A percentile compares a stretch with the other conserved stretches of the same genome.
These are phyloP conservation scores for Crenichthys baileyi DNA, from an alignment of 2,797 vertebrate species.

Conservation along the genomic window DNA sequence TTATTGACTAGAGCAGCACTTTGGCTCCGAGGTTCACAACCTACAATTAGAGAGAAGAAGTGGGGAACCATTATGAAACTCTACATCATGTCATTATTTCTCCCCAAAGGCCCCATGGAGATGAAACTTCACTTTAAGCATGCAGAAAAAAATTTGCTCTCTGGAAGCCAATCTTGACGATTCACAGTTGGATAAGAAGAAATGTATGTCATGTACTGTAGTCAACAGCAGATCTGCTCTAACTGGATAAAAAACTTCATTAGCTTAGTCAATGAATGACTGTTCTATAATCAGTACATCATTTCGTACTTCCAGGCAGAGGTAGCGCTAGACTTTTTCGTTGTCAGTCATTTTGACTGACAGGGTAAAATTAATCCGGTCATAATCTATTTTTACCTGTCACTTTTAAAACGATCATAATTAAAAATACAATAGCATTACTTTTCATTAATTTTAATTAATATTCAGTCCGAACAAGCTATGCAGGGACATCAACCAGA, in stretches of 20 bases:
- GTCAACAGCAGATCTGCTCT: conserved; percentile 28
- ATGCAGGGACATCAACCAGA: too few species aligned
- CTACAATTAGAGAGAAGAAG: conserved; percentile 73
- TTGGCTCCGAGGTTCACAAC: conserved; percentile 57
- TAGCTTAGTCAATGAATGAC: conserved; percentile 33
- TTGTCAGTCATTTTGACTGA: too few species aligned
- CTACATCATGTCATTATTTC: conserved; percentile 62
- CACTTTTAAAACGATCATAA: too few species aligned
- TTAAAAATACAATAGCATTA: too few species aligned
- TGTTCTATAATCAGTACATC: conserved; percentile 38
- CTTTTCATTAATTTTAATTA: too few species aligned
- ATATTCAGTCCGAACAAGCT: too few species aligned
- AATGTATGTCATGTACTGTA: conserved; percentile 7
- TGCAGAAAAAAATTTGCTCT: not conserved
- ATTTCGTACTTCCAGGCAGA: conserved; percentile 11
- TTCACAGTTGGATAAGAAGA: conserved; percentile 18
- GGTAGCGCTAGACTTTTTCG: too few species aligned
- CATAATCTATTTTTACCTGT: too few species aligned
- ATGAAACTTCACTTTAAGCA: conserved; percentile 37
- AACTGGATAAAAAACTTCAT: conserved; percentile 48
- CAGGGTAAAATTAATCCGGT: too few species aligned
- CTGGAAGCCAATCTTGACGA: conserved; percentile 20
- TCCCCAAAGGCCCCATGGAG: conserved; percentile 35
- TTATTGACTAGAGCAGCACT: conserved; percentile 74
- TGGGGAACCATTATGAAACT: conserved; percentile 60